Evolutionary conservation across 2,888 invertebrate genomes (phyloP).

Genomic region (Caradrina kadenii): DNA sequence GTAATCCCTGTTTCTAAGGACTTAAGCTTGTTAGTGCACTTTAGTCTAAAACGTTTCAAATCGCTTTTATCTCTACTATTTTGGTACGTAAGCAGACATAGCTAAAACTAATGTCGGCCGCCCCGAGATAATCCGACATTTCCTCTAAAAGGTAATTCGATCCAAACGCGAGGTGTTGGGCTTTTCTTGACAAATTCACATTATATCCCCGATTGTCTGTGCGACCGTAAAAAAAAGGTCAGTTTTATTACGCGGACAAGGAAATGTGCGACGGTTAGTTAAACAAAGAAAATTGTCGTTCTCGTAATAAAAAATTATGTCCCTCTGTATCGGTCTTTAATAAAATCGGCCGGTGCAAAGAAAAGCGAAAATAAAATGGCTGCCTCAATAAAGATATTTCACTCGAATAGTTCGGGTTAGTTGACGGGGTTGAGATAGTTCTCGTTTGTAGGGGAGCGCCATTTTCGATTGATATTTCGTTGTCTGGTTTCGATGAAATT

Average conservation of each 20-base stretch:
- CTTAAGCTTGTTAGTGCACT: conserved; percentile 49
- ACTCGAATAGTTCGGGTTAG: conserved; percentile 66
- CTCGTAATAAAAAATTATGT: conserved; percentile 79
- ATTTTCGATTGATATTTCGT: conserved; percentile 59
- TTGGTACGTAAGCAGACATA: conserved; percentile 43
- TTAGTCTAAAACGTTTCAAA: conserved; percentile 32
- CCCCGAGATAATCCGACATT: conserved; percentile 74
- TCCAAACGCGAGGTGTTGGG: conserved; percentile 79
- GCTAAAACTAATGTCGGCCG: conserved; percentile 74
- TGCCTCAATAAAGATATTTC: conserved; percentile 67
- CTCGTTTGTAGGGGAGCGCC: conserved; percentile 54
- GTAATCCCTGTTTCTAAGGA: conserved; percentile 32
- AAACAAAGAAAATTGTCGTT: conserved; percentile 84
- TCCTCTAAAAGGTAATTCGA: conserved; percentile 82
- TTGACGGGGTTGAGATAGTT: conserved; percentile 59
- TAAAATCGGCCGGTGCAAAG: conserved; percentile 64
- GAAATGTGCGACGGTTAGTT: conserved; percentile 82
- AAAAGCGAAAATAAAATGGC: conserved; percentile 60
- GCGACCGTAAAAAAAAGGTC: conserved; percentile 82
- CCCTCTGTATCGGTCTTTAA: conserved; percentile 73
- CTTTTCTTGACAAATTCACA: conserved; percentile 85
- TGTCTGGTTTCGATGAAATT: conserved; percentile 50
- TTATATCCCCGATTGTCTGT: conserved; percentile 79
- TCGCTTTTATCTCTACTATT: conserved; percentile 34
- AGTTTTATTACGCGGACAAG: conserved; percentile 78